Conservation (phyloP, 2,113 vertebrate species). For the Hypomesus transpacificus region DNA sequence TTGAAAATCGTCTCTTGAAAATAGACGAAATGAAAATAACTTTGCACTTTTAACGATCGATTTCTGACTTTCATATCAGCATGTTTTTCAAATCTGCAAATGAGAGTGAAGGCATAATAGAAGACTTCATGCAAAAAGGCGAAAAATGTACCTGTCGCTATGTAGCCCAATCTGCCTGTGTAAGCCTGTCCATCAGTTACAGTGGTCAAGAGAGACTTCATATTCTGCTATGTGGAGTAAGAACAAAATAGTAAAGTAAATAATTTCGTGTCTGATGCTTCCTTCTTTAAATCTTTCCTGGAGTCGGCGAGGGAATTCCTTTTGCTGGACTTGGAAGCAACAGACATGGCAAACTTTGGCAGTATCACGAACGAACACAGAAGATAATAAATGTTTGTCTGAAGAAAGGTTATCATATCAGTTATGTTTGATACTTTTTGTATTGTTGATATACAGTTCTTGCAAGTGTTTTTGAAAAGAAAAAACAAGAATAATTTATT, state of each 20-base stretch:
- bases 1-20: constrained; percentile 39
- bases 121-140: constrained; percentile 48
- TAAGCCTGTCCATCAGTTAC: constrained; percentile 35
- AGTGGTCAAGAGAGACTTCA: constrained; percentile 31
- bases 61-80: constrained; percentile 59
- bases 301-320: background rate
- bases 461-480: constrained; percentile 59
- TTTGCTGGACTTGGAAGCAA: constrained; percentile 32
- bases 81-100: constrained; percentile 44
- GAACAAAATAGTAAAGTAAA: background rate
- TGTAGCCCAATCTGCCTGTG: constrained; percentile 38
- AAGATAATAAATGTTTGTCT: constrained; percentile 35
- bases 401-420: constrained; percentile 46
- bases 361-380: background rate
- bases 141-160: constrained; percentile 1
- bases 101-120: constrained; percentile 29
- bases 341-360: constrained; percentile 27
- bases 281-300: background rate
- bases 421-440: constrained; percentile 69
- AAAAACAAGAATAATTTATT: constrained; percentile 67
- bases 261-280: too few species aligned
- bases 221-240: constrained; percentile 26
- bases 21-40: constrained; percentile 39
- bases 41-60: constrained; percentile 66
- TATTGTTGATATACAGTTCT: constrained; percentile 60